Base-by-base conservation (phyloP, 2,888 invertebrate genomes). In the Pristionchus exspectatus region DNA sequence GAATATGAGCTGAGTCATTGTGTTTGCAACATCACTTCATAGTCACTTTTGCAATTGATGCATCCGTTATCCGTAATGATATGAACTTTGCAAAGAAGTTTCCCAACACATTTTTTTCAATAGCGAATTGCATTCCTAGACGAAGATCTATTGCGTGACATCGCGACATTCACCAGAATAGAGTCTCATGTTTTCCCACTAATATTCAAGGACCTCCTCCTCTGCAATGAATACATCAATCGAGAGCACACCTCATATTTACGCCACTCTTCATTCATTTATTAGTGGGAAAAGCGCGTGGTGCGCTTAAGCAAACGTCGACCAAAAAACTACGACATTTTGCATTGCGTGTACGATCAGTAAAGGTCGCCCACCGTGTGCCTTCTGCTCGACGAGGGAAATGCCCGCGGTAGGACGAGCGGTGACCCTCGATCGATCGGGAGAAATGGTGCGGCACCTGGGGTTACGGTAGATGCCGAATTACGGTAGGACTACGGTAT, bases 361-460 rank as follows among this genome's bases (percentile, higher is more conserved):
- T 21, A 50, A 77, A 44, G 24, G 77, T 44, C 77, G 50, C 77
- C 44, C 44, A 77, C 77, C 24, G 77, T 44, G 24, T 16, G 44
- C 7, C 77, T 16, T 5, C 77, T 16, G 44, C 77, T 77, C 24
- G 77, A 77, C 77, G 77, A 44, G 24, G 77, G 44, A 24, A 77
- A 77, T 1, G 77, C 77, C 9, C 44, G 12, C 77, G 77, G 44
- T 77, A 77, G 24, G 77, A 77, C 24, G 77, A 44, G 5, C 33
- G 44, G 0, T 50, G 18, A 4, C 77, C 33, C 1, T 77, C 77
- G 44, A 77, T 44, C 24, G 77, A 77, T 4, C 77, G 77, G 30
- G 77, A 77, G 77, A 77, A 44, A 50, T 18, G 30, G 77, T 77
- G n/a, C 3, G 77, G 77, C 5, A 77, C 44, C 77, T 77, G 44